Conservation (phyloP, 2,113 vertebrate genomes). For the Corythornis madagascariensis region DNA sequence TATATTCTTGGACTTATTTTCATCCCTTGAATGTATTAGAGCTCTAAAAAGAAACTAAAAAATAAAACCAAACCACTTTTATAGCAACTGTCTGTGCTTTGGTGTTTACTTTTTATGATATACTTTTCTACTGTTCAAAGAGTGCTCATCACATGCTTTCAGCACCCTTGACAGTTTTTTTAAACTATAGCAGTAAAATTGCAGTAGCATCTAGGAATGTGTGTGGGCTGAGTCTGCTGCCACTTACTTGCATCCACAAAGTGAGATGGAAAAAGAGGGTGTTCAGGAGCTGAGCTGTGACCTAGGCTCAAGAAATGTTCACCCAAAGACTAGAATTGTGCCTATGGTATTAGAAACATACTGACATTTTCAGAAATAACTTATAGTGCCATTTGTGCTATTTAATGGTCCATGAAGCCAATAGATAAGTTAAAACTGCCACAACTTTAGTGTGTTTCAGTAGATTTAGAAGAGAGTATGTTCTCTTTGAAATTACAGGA, state of each 20-base stretch:
- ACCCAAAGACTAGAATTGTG: background rate
- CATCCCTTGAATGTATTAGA: background rate
- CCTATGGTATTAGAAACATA: background rate
- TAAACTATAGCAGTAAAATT: background rate
- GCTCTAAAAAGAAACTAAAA: background rate
- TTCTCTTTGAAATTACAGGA: background rate
- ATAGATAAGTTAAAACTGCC: background rate
- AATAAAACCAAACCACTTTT: background rate
- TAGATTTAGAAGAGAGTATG: constrained; percentile 33
- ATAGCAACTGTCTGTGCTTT: background rate
- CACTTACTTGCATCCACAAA: background rate
- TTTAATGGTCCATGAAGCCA: constrained; percentile 23
- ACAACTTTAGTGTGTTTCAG: constrained; percentile 33
- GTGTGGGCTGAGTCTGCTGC: background rate
- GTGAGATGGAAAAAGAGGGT: background rate
- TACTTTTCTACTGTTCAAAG: background rate
- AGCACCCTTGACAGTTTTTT: background rate
- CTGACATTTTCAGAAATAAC: background rate
- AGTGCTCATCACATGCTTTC: background rate
- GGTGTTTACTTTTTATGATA: background rate
- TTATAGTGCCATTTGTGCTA: constrained; percentile 19
- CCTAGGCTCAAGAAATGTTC: background rate
- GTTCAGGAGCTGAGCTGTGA: background rate
- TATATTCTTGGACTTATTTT: background rate
- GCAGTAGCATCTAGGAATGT: background rate